Base-by-base conservation (phyloP, 53 echinoderm and acorn worm genomes). In the Holothuria scabra region DNA sequence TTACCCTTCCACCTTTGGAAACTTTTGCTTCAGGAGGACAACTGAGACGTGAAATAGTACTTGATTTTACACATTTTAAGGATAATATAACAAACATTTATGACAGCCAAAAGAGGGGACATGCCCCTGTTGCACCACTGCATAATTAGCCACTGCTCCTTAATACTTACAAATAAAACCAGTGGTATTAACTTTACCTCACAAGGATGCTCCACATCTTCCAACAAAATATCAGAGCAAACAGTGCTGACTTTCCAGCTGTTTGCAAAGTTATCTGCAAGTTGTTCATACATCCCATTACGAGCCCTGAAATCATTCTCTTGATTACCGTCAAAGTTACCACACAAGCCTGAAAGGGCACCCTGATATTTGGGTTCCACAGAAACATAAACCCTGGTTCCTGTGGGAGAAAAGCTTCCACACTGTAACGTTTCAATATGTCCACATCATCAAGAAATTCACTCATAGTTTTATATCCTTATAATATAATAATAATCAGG, bases 251-350 rank as follows among this genome's bases (percentile, higher is more conserved):
- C 84, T 66, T 95, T 92, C 95, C 95, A 95, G 59, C 88, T 92
- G 67, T 95, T 93, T 46, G 92, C 95, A 81, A 95, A 95, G 86
- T 95, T 92, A 32, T 92, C 95, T 8, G 92, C 83, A 22, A 87
- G 83, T 69, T 88, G 92, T 79, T 92, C 95, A 1, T 92, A 76
- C 20, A 85, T 88, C 0, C 95, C 95, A 29, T 86, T 92, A 22
- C 92, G 88, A 23, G 95, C 92, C 31, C 72, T 79, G 68, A 93
- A 95, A 67, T 95, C 95, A n/a, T 95, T 95, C 58, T 88, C 88
- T 63, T 92, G 95, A 66, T 93, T 84, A 1, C 86, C 82, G 20
- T 95, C 92, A 86, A 90, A 95, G 81, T 95, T 88, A 20, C 95
- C 95, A 32, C 95, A 95, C 48, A 95, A 81, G 55, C 95, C 95